These are phyloP conservation scores for Acrocera orbiculus DNA, from an alignment of 2,888 invertebrate species.

Conservation along the genomic window DNA sequence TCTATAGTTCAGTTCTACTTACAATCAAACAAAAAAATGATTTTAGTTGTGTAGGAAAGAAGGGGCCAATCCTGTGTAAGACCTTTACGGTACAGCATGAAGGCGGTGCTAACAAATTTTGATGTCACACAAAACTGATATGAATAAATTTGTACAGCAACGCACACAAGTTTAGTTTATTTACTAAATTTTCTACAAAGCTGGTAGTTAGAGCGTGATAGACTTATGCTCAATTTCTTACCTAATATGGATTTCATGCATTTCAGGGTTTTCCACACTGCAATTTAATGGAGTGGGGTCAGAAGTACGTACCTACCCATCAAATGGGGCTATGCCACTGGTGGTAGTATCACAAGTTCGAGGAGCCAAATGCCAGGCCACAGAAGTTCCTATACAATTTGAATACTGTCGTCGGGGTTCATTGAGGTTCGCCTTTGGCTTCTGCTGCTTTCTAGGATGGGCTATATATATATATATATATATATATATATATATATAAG, in stretches of 20 bases:
- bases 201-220: too few species aligned
- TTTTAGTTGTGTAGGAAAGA: too few species aligned
- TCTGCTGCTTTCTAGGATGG: background rate
- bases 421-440: background rate
- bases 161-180: too few species aligned
- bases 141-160: conserved; percentile 5
- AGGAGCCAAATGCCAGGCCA: conserved; percentile 11
- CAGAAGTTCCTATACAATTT: too few species aligned
- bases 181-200: too few species aligned
- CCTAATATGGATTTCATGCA: too few species aligned
- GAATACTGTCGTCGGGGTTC: background rate
- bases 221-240: too few species aligned
- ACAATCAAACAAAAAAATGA: background rate
- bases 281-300: conserved; percentile 7
- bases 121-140: conserved; percentile 10
- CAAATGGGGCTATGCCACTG: conserved; percentile 7
- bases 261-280: too few species aligned
- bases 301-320: conserved; percentile 9
- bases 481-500: too few species aligned
- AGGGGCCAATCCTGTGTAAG: conserved; percentile 11
- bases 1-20: background rate
- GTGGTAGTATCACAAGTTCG: conserved; percentile 6
- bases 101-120: conserved; percentile 11
- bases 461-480: too few species aligned
- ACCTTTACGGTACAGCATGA: conserved; percentile 7